phyloP scores from a whole-genome alignment of 2,888 invertebrate genomes.

The Agapetus fuscipes region DNA sequence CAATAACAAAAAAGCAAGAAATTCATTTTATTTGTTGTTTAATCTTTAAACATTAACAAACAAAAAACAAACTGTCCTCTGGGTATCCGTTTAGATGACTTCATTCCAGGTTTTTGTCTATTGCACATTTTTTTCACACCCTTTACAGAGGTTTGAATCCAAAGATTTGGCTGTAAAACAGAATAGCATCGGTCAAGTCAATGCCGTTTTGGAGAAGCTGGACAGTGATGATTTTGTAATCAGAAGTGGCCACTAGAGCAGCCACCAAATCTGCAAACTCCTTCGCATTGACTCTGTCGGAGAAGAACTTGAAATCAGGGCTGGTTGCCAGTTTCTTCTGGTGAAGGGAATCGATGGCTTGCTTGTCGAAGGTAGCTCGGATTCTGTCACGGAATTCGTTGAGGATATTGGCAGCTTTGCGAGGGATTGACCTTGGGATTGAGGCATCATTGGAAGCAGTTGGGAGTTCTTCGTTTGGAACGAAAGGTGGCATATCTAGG shows the following conservation, averaged over 20 bases:
- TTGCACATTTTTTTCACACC: no score
- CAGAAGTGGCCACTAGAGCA: conserved; percentile 6
- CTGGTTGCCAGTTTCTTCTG: conserved; percentile 7
- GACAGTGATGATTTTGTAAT: conserved; percentile 6
- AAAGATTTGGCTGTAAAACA: not conserved
- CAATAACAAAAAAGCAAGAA: no score
- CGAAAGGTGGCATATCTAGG: not conserved
- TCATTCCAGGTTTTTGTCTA: no score
- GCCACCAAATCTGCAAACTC: conserved; percentile 8
- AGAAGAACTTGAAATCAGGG: conserved; percentile 6
- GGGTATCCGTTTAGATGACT: no score
- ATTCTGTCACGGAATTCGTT: not conserved
- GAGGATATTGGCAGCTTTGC: not conserved
- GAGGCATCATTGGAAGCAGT: no score
- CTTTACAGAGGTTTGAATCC: not conserved
- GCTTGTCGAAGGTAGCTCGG: conserved; percentile 5
- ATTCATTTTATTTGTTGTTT: no score
- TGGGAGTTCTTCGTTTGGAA: not conserved
- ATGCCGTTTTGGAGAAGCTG: conserved; percentile 8
- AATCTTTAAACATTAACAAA: no score
- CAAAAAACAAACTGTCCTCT: no score
- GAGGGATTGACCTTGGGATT: not conserved
- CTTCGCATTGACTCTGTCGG: conserved; percentile 3
- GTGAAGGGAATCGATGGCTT: conserved; percentile 3
- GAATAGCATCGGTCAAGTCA: not conserved